Percentiles rank a stretch among this genome's conserved stretches.
These are phyloP conservation scores for Pyrrhosoma nymphula DNA, from an alignment of 2,888 invertebrate genomes.

Conservation along the genomic window DNA sequence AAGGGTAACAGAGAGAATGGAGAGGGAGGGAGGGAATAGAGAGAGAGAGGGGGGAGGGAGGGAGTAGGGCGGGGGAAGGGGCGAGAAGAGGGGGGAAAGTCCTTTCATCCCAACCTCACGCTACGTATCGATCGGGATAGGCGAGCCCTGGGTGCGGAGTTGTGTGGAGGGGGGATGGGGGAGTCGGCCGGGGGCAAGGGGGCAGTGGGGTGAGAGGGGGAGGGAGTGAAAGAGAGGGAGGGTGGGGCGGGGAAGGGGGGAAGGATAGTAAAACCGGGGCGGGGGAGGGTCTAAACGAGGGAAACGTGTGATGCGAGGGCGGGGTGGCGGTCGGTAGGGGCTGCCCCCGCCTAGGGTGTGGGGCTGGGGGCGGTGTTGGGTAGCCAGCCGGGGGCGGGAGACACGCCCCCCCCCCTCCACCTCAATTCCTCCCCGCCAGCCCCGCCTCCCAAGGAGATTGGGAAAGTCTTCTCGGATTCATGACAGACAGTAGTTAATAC, in stretches of 20 bases:
- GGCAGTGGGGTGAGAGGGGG: neutral
- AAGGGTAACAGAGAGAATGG: neutral
- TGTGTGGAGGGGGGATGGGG: neutral
- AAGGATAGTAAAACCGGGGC: slow-evolving; percentile 29
- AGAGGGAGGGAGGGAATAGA: neutral
- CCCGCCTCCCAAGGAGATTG: neutral
- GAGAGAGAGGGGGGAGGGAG: neutral
- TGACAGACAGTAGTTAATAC: slow-evolving; percentile 18
- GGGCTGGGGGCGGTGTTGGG: neutral
- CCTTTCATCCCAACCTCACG: slow-evolving; percentile 62
- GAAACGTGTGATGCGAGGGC: neutral
- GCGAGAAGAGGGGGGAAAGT: neutral
- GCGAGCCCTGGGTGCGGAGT: slow-evolving; percentile 52
- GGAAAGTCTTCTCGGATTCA: slow-evolving; percentile 18
- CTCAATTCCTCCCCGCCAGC: neutral
- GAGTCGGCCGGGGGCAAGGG: neutral
- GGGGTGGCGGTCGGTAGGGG: neutral
- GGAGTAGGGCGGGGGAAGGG: neutral
- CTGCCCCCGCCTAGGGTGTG: neutral
- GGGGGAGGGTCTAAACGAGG: slow-evolving; percentile 9
- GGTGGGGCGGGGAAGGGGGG: neutral
- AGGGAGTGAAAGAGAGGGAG: neutral
- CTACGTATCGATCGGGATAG: slow-evolving; percentile 62
- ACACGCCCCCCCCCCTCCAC: no score
- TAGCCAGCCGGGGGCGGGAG: no score